Evolutionary conservation across 2,113 vertebrate genomes (phyloP).

Genomic region (Thamnaconus septentrionalis): DNA sequence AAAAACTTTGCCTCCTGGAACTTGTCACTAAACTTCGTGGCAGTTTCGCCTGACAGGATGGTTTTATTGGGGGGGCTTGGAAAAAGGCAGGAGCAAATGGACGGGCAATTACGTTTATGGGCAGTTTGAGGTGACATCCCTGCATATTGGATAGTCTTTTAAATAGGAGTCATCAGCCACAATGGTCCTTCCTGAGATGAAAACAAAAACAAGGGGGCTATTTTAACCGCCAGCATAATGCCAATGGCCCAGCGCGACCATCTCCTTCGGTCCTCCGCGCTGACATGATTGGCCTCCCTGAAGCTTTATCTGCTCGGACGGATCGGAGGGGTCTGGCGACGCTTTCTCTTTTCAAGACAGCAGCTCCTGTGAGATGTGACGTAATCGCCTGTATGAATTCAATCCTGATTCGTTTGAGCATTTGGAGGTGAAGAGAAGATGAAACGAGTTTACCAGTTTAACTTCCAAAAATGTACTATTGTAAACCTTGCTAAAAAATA

Average conservation of each 20-base stretch:
- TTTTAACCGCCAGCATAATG: conserved; percentile 72
- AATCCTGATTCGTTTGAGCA: too few relatives aligned
- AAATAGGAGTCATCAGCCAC: conserved; percentile 79
- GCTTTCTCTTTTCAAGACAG: conserved; percentile 34
- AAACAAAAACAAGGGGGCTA: conserved; percentile 75
- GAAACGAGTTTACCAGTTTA: too few relatives aligned
- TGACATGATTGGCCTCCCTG: conserved; percentile 47
- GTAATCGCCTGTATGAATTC: conserved; percentile 5
- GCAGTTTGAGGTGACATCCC: conserved; percentile 80
- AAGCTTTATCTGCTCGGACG: conserved; percentile 53
- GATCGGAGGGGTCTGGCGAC: conserved; percentile 22
- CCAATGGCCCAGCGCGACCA: conserved; percentile 62
- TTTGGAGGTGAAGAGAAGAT: too few relatives aligned
- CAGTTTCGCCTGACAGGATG: conserved; percentile 70
- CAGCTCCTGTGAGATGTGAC: conserved; percentile 25
- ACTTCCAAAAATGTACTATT: too few relatives aligned
- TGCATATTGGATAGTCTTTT: conserved; percentile 81
- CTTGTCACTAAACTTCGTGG: conserved; percentile 70
- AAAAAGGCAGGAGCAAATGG: conserved; percentile 74
- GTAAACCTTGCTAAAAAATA: too few relatives aligned
- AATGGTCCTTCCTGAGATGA: conserved; percentile 74
- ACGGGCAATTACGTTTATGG: conserved; percentile 80
- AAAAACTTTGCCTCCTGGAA: conserved; percentile 64
- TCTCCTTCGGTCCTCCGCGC: conserved; percentile 46
- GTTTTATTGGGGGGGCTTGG: conserved; percentile 73